Evolutionary conservation across 2,797 vertebrate species (phyloP).

Genomic region (Falco concolor): DNA sequence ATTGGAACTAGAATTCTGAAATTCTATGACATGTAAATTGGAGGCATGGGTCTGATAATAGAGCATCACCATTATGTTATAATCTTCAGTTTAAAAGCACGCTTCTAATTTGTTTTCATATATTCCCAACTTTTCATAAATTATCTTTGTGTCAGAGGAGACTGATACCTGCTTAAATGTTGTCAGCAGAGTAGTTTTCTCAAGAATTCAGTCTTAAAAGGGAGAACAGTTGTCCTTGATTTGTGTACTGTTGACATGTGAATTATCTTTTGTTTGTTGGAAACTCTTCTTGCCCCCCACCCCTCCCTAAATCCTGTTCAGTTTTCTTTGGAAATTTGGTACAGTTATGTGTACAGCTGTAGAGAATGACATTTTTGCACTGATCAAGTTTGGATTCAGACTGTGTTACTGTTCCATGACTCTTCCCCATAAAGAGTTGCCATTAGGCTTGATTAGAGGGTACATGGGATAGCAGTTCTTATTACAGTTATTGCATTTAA

Average conservation of each 20-base stretch:
- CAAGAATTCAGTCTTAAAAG: not conserved
- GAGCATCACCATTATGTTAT: not conserved
- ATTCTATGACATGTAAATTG: not conserved
- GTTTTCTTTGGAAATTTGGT: not conserved
- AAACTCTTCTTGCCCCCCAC: accelerated
- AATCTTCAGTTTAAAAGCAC: not conserved
- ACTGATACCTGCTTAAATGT: not conserved
- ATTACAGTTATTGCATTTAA: not conserved
- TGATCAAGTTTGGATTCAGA: not conserved
- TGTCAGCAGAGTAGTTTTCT: not conserved
- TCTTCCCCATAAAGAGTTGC: not conserved
- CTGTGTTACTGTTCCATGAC: not conserved
- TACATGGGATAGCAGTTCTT: not conserved
- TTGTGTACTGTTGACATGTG: not conserved
- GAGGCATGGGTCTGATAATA: not conserved
- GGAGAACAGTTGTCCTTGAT: not conserved
- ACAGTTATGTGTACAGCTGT: not conserved
- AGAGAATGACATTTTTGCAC: not conserved
- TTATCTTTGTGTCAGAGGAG: not conserved
- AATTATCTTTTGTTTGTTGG: not conserved
- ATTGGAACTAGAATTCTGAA: not conserved
- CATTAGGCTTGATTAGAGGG: not conserved
- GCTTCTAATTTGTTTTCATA: not conserved
- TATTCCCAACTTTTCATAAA: not conserved
- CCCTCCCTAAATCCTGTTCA: not conserved